Evolutionary conservation across 2,888 invertebrate genomes (phyloP).

Genomic region (Erannis defoliaria): DNA sequence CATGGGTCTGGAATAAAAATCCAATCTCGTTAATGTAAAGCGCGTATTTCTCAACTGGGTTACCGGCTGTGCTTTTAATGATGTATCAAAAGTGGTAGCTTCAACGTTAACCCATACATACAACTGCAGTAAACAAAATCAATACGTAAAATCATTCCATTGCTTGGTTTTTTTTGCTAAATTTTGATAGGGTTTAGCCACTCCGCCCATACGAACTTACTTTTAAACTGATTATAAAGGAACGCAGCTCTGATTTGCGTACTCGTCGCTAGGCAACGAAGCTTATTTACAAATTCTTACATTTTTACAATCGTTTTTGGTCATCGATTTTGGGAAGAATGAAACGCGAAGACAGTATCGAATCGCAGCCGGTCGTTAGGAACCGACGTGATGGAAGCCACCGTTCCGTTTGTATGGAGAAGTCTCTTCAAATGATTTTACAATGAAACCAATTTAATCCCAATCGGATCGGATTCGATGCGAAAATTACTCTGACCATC

Average conservation of each 20-base stretch:
- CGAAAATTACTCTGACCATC: too few species aligned
- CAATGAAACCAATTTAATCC: not conserved
- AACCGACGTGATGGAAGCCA: conserved; percentile 20
- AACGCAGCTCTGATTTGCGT: conserved; percentile 46
- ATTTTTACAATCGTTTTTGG: conserved; percentile 70
- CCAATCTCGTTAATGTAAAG: too few species aligned
- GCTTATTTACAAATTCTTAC: conserved; percentile 67
- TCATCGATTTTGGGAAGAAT: conserved; percentile 77
- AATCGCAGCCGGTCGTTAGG: conserved; percentile 15
- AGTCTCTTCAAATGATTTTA: not conserved
- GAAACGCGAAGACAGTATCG: conserved; percentile 56
- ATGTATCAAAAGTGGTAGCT: too few species aligned
- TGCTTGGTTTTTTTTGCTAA: too few species aligned
- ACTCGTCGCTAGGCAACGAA: conserved; percentile 69
- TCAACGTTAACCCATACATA: not conserved
- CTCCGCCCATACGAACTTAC: not conserved
- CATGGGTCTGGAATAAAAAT: too few species aligned
- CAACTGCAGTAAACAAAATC: not conserved
- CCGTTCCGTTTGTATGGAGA: conserved; percentile 27
- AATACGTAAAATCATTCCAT: not conserved
- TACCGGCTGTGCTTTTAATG: too few species aligned
- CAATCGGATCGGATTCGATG: too few species aligned
- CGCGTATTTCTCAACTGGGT: too few species aligned
- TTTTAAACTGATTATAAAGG: conserved; percentile 26
- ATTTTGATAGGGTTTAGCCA: too few species aligned